phyloP scores from a whole-genome alignment of 1,140 invertebrate genomes.

The Trachymyrmex cornetzi region DNA sequence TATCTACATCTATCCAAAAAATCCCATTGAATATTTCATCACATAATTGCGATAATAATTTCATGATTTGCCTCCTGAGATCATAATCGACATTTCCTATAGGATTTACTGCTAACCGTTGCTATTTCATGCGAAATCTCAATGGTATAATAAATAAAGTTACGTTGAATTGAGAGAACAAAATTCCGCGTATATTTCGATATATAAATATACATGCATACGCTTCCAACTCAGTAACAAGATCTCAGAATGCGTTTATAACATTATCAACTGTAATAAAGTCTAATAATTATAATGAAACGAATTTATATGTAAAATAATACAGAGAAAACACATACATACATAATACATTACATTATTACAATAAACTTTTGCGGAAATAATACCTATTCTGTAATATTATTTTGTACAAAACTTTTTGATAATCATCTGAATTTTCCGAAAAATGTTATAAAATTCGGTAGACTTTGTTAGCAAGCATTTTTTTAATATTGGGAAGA shows the following conservation, averaged over 20 bases:
- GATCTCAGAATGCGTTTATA: constrained; percentile 23
- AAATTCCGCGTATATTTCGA: constrained; percentile 6
- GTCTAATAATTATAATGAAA: constrained; percentile 15
- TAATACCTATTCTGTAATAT: neutral
- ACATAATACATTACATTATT: neutral
- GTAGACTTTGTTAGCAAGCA: constrained; percentile 10
- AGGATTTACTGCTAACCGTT: constrained; percentile 18
- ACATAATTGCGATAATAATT: constrained; percentile 24
- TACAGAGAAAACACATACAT: neutral
- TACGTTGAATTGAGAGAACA: constrained; percentile 14
- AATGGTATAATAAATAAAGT: constrained; percentile 16
- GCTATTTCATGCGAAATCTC: constrained; percentile 24
- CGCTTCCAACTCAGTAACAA: neutral
- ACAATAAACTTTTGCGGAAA: neutral
- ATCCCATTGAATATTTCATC: neutral
- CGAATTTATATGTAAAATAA: neutral
- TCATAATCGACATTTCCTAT: neutral
- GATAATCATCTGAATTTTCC: neutral
- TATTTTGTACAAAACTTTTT: neutral
- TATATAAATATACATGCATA: neutral
- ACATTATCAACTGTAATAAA: neutral
- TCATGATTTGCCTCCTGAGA: constrained; percentile 37
- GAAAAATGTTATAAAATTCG: constrained; percentile 6
- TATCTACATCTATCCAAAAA: neutral
- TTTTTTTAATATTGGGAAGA: constrained; percentile 17